Evolutionary conservation across 2,113 vertebrate species (phyloP).

Genomic region (Salvelinus namaycush): DNA sequence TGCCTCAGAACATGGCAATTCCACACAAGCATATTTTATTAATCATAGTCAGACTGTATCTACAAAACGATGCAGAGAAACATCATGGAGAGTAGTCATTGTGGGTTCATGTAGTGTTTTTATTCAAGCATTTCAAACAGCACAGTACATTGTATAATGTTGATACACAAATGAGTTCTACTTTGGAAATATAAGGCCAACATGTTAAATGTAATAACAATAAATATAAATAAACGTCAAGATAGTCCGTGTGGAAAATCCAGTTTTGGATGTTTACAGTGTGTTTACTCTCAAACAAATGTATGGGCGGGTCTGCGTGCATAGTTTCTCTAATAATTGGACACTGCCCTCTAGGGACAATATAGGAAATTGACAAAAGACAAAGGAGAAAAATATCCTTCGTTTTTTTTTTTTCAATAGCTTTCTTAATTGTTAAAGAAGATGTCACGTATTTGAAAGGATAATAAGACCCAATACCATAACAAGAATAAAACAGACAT

Average conservation of each 20-base stretch:
- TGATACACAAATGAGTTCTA: background rate
- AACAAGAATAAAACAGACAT: too few species aligned
- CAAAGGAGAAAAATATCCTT: background rate
- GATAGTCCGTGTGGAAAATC: constrained; percentile 14
- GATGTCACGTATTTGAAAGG: too few species aligned
- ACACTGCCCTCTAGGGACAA: constrained; percentile 63
- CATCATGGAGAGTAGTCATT: too few species aligned
- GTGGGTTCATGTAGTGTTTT: too few species aligned
- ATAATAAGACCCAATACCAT: too few species aligned
- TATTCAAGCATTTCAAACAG: too few species aligned
- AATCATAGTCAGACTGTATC: too few species aligned
- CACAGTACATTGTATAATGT: background rate
- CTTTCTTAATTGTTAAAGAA: background rate
- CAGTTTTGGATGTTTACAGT: constrained; percentile 42
- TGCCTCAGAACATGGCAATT: too few species aligned
- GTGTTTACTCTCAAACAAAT: background rate
- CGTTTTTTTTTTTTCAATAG: background rate
- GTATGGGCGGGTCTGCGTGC: background rate
- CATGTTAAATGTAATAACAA: background rate
- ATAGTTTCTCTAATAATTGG: constrained; percentile 27
- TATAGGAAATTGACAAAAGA: background rate
- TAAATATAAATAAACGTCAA: background rate
- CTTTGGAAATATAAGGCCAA: background rate
- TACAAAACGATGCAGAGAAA: too few species aligned
- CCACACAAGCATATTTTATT: too few species aligned